These are phyloP conservation scores for Anadara kagoshimensis DNA, from an alignment of 1,140 invertebrate species.

Conservation along the genomic window DNA sequence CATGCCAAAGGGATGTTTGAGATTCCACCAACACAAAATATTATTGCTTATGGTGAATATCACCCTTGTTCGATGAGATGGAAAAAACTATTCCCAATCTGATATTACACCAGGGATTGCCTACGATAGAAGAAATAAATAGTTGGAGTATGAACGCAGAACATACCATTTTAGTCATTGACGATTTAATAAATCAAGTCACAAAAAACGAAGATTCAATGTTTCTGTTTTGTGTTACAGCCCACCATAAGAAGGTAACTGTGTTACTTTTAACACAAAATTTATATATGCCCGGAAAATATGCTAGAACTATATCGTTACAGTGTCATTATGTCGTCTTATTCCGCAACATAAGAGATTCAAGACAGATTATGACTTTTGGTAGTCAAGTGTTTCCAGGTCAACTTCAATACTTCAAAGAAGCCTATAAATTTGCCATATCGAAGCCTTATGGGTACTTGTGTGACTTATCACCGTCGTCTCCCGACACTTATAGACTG, in stretches of 20 bases:
- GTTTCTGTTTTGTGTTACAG: slow-evolving; percentile 21
- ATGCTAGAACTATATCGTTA: slow-evolving; percentile 15
- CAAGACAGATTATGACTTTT: slow-evolving; percentile 7
- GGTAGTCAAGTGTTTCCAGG: slow-evolving; percentile 16
- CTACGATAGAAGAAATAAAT: slow-evolving; percentile 9
- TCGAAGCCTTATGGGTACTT: slow-evolving; percentile 17
- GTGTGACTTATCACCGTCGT: slow-evolving; percentile 12
- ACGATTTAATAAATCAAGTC: slow-evolving; percentile 24
- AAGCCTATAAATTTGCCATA: slow-evolving; percentile 1
- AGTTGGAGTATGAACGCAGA: neutral
- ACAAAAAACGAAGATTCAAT: slow-evolving; percentile 16
- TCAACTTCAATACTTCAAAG: slow-evolving; percentile 2
- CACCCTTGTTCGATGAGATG: slow-evolving; percentile 27
- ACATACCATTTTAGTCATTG: slow-evolving; percentile 22
- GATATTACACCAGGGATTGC: slow-evolving; percentile 25
- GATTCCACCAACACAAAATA: neutral
- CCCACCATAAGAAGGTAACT: slow-evolving; percentile 19
- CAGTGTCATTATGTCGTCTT: slow-evolving; percentile 21
- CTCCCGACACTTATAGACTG: slow-evolving; percentile 16
- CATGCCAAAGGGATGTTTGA: slow-evolving; percentile 4
- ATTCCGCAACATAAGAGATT: slow-evolving; percentile 21
- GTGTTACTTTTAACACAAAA: slow-evolving; percentile 36
- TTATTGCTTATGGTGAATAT: slow-evolving; percentile 17
- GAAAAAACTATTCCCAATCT: slow-evolving; percentile 19
- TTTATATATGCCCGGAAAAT: slow-evolving; percentile 23